Percentiles rank a stretch among this genome's conserved stretches.
Evolutionary conservation across 2,113 vertebrate species (phyloP).

Genomic region (Phoenicopterus ruber): DNA sequence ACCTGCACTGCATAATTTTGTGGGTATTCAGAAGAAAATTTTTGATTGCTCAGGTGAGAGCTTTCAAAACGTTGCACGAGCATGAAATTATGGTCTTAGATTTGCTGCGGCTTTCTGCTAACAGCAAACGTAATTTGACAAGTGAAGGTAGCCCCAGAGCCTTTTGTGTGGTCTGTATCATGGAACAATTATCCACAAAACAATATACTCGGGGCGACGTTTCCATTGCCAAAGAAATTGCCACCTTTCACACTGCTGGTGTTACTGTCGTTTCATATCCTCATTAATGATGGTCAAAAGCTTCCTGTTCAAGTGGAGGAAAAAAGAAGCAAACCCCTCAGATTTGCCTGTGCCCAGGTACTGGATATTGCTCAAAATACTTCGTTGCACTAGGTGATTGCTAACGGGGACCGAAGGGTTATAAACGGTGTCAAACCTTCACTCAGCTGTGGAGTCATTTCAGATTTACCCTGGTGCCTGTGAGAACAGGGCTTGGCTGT

Average conservation of each 20-base stretch:
- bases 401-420: not conserved
- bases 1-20: not conserved
- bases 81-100: not conserved
- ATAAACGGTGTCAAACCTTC: not conserved
- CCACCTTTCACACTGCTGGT: not conserved
- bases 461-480: not conserved
- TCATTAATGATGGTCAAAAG: not conserved
- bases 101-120: not conserved
- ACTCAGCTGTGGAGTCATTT: not conserved
- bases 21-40: not conserved
- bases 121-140: not conserved
- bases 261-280: not conserved
- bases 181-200: not conserved
- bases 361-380: not conserved
- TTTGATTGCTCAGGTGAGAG: not conserved
- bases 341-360: not conserved
- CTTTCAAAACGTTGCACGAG: fast-evolving
- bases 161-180: not conserved
- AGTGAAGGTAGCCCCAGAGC: not conserved
- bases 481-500: not conserved
- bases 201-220: not conserved
- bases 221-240: not conserved
- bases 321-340: not conserved
- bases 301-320: not conserved
- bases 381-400: not conserved